Base-by-base conservation (phyloP, 2,113 vertebrate species). In the Nycticorax nycticorax region DNA sequence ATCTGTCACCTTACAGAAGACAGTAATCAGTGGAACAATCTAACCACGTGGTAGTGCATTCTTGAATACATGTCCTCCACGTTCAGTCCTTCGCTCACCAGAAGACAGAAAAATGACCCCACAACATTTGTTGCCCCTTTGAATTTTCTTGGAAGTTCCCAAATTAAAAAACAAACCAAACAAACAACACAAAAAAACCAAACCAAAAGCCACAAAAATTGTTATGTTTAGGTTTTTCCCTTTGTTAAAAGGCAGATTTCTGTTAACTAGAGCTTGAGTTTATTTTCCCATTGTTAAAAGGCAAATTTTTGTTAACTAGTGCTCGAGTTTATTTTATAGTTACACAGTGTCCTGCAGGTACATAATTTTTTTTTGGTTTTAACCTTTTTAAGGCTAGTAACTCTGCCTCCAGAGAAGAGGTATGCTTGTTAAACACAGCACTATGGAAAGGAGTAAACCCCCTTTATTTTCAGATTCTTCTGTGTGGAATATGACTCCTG, bases 261-360 rank as follows among this genome's bases (percentile, higher is more conserved):
- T 45, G 45, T 19, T 45, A 45, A 45, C 45, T 45, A 45, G 45
- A 45, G 17, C 45, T 45, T 19, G 45, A 45, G 45, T 45, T 45
- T 45, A 45, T 45, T 45, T 45, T 45, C 18, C 45, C 41, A 15
- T 67, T 43, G 41, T 43, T 15, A 66, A 92, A 76, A 39, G 66
- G 9, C 26, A 69, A 55, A 91, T 62, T 57, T 80, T 35, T 32
- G 18, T 73, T 66, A 81, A 92, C 28, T 39, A 48, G 41, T 13
- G 22, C 35, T 87, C 96, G 85, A 95, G 84, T 80, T 96, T 92
- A 94, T 91, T 94, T 97, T 89, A 72, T 10, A 93, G 72, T 39
- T 73, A 88, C 13, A 23, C 8, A 26, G 22, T 41, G 26, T 74
- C 30, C 50, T 91, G 32, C 12, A 74, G 12, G 15, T 35, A 57